Base-by-base conservation (phyloP, 1,140 invertebrate species). In the Pygmarrhopalites habei region DNA sequence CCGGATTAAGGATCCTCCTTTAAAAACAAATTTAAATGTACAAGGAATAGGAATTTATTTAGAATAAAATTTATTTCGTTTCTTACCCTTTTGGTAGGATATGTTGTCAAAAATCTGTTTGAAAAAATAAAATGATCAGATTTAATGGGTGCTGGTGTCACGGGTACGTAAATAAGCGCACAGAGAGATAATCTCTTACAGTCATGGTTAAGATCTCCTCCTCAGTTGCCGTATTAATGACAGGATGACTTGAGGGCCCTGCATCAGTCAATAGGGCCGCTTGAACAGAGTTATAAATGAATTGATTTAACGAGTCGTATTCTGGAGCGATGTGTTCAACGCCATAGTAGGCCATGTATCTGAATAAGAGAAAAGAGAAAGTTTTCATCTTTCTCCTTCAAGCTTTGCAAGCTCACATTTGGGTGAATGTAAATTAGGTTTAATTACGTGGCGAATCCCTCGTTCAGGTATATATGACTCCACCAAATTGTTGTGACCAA, bases 401-500 rank as follows among this genome's bases (percentile, higher is more conserved):
- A 51, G 10, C 35, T 25, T 41, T 15, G 1, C 32, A 23, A n/a
- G 43, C 30, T 39, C 23, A 19, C 30, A 12, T 43, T 53, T 32
- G 43, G 10, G 25, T n/a, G 25, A 60, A 30, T n/a, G n/a, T n/a
- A n/a, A n/a, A n/a, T n/a, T n/a, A n/a, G n/a, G n/a, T n/a, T n/a
- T n/a, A n/a, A n/a, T n/a, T 69, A 69, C 2, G 63, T 59, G 12
- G 67, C 49, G 23, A 65, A 52, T 44, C 67, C 68, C 52, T 70
- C 68, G 39, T 68, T 68, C 7, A 68, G 32, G 47, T 53, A 62
- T 56, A 68, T 65, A 29, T 65, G 59, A 47, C 47, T 63, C 65
- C 68, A 66, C n/a, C 44, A 64, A 30, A 47, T 39, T 12, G 14
- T 10, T 4, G 65, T 67, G 2, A 70, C 62, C 25, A 64, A 44